Conservation (phyloP, 2,888 invertebrate species). For the Microctonus aethiopoides region DNA sequence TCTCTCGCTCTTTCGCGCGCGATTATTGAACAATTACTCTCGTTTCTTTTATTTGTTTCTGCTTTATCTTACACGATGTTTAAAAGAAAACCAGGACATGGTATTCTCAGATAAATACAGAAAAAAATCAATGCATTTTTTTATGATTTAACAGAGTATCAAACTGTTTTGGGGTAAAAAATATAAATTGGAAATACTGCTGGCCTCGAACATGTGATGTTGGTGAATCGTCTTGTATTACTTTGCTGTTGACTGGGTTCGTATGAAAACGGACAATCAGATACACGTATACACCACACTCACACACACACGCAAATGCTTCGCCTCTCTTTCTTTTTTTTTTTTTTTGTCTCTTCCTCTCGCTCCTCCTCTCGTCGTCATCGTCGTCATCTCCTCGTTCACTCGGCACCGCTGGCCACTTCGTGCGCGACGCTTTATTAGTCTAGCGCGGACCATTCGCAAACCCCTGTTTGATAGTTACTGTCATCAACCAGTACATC, state of each 20-base stretch:
- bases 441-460: constrained; percentile 64
- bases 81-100: constrained; percentile 22
- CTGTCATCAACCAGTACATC: constrained; percentile 39
- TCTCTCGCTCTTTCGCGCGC: background rate
- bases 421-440: constrained; percentile 65
- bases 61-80: constrained; percentile 31
- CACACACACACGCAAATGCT: background rate
- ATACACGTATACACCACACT: background rate
- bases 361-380: constrained; percentile 46
- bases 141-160: constrained; percentile 34
- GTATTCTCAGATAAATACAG: constrained; percentile 20
- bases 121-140: constrained; percentile 36
- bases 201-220: constrained; percentile 61
- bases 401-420: constrained; percentile 49
- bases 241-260: constrained; percentile 38
- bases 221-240: constrained; percentile 55
- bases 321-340: constrained; percentile 20
- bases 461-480: constrained; percentile 56
- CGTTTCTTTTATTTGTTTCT: background rate
- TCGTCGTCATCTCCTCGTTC: constrained; percentile 49
- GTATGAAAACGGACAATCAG: constrained; percentile 14
- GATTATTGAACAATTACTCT: background rate
- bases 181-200: constrained; percentile 51
- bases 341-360: constrained; percentile 28
- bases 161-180: constrained; percentile 54